Base-by-base conservation (phyloP, 2,888 invertebrate species). In the Oligia latruncula region DNA sequence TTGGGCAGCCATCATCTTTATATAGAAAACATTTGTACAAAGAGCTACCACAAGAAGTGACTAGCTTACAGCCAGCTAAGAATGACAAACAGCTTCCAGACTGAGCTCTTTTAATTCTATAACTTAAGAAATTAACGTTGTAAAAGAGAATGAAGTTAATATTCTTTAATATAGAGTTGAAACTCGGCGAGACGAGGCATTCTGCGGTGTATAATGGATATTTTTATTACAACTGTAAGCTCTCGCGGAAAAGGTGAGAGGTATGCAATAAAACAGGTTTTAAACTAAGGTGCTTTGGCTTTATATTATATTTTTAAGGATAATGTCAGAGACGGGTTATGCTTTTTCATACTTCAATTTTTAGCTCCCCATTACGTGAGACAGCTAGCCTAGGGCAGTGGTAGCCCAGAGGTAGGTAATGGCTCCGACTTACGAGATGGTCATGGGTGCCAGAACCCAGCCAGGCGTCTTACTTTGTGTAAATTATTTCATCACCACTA, bases 181-280 rank as follows among this genome's bases (percentile, higher is more conserved):
- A 83, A 75, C 75, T 86, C 74, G 55, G 17, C 23, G 40, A 23
- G 58, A 46, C 13, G 62, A 58, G 72, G 11, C 55, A 73, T 78
- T 43, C 62, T 62, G 72, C 49, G 72, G 79, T 83, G 78, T 73
- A 66, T 73, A 79, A 83, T 83, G 70, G 72, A 86, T 86, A 70
- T 72, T 84, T 86, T 86, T 86, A 84, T 86, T 68, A 83, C 74
- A 43, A 23, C 62, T 66, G 70, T 72, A n/a, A 86, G 78, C 86
- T 71, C 76, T 1, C 13, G 65, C 72, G 75, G 74, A 78, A 73
- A 75, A 79, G 79, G 86, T 86, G 82, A 73, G 86, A 83, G 68
- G 29, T 68, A 49, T 66, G 83, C 35, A 81, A 85, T 83, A 85
- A 83, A 85, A 85, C 72, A 70, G 43, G 67, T 85, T 83, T 85